Evolutionary conservation across 2,113 vertebrate species (phyloP).

Genomic region (Indri indri): DNA sequence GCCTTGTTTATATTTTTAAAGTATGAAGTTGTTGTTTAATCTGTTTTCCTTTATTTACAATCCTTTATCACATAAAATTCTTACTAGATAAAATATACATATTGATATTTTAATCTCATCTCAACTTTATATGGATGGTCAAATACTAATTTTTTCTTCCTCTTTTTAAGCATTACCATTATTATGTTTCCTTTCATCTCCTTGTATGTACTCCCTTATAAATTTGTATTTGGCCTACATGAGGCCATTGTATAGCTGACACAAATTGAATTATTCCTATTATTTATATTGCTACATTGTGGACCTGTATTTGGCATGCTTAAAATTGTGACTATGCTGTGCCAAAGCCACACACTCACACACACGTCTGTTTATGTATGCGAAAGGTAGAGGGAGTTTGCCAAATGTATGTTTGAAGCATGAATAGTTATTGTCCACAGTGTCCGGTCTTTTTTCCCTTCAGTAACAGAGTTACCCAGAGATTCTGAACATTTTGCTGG

Average conservation of each 20-base stretch:
- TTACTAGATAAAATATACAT: neutral
- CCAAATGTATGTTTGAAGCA: neutral
- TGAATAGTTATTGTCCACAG: neutral
- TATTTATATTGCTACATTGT: neutral
- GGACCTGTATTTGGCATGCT: neutral
- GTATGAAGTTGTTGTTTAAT: neutral
- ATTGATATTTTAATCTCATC: neutral
- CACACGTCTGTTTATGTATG: neutral
- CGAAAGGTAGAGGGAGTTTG: neutral
- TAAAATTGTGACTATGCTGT: neutral
- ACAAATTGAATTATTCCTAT: neutral
- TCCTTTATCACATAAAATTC: slow-evolving; percentile 18
- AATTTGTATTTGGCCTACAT: neutral
- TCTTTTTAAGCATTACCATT: neutral
- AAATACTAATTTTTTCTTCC: neutral
- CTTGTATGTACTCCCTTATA: neutral
- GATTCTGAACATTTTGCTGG: neutral
- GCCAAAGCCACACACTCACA: neutral
- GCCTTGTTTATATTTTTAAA: slow-evolving; percentile 8
- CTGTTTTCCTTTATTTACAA: slow-evolving; percentile 31
- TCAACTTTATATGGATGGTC: neutral
- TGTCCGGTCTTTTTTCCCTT: neutral
- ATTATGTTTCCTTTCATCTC: neutral
- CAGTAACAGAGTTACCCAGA: neutral
- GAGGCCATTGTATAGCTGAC: neutral